Evolutionary conservation across 2,113 vertebrate species (phyloP).

Genomic region (Columba janthina): DNA sequence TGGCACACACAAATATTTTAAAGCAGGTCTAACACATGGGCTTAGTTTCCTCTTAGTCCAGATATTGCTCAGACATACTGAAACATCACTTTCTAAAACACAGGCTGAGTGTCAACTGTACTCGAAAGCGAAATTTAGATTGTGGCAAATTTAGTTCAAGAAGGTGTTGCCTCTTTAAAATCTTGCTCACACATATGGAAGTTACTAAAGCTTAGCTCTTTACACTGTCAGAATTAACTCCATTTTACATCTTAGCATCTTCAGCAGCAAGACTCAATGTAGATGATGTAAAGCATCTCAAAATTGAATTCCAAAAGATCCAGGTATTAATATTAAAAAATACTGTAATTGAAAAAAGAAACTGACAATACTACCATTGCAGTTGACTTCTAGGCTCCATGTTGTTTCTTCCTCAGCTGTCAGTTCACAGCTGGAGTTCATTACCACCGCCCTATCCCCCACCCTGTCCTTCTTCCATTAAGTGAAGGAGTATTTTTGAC

Average conservation of each 20-base stretch:
- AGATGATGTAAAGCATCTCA: not conserved
- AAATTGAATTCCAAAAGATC: not conserved
- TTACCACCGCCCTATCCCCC: not conserved
- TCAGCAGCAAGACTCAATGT: not conserved
- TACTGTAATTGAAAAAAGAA: not conserved
- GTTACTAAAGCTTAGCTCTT: not conserved
- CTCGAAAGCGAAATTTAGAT: not conserved
- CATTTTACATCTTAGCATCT: not conserved
- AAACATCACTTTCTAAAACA: not conserved
- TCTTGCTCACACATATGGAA: accelerated
- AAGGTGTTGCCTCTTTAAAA: not conserved
- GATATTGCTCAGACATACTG: not conserved
- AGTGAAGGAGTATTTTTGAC: not conserved
- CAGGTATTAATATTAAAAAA: not conserved
- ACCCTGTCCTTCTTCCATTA: not conserved
- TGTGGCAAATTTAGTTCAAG: not conserved
- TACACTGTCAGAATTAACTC: not conserved
- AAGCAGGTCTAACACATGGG: not conserved
- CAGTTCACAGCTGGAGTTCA: not conserved
- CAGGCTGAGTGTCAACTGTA: not conserved
- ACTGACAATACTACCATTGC: not conserved
- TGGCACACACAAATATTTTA: not conserved
- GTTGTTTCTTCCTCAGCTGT: not conserved
- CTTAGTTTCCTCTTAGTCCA: not conserved
- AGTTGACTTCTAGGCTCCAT: not conserved